A percentile compares a stretch with the other conserved stretches of the same genome.
These are phyloP conservation scores for Acanthopleura granulata DNA, from an alignment of 2,888 invertebrate species.

Conservation along the genomic window DNA sequence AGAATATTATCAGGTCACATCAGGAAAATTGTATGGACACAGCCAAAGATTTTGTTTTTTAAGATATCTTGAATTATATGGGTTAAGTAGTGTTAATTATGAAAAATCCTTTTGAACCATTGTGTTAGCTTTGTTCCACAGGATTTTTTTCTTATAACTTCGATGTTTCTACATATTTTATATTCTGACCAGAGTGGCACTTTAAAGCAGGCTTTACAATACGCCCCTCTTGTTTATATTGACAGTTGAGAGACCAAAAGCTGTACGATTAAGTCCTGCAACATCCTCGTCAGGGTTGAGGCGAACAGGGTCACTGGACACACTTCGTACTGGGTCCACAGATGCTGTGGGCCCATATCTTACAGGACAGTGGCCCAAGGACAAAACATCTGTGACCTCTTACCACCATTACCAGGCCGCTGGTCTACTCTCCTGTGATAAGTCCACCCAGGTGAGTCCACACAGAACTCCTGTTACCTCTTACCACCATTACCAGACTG, in stretches of 20 bases:
- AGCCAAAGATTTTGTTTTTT: too few species aligned
- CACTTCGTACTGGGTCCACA: conserved; percentile 44
- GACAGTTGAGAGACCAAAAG: conserved; percentile 48
- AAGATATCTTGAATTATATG: too few species aligned
- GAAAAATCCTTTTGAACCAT: too few species aligned
- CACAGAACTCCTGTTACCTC: conserved; percentile 33
- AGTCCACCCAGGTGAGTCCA: conserved; percentile 50
- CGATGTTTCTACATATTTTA: too few species aligned
- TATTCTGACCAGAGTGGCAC: too few species aligned
- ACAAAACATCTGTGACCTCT: conserved; percentile 39
- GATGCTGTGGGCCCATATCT: conserved; percentile 54
- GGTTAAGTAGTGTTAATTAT: too few species aligned
- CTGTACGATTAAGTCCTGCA: conserved; percentile 38
- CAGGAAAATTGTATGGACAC: too few species aligned
- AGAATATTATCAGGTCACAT: too few species aligned
- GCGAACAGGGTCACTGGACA: conserved; percentile 46
- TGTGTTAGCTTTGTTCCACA: too few species aligned
- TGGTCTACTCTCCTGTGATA: conserved; percentile 46
- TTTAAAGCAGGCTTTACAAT: too few species aligned
- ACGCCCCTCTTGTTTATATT: background rate
- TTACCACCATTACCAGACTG: conserved; percentile 37
- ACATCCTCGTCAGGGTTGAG: conserved; percentile 33
- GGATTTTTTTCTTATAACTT: too few species aligned
- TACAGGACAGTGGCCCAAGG: conserved; percentile 57
- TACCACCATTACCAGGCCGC: conserved; percentile 38